Percentiles rank a stretch among this genome's conserved stretches.
Conservation (phyloP, 1,140 invertebrate genomes). For the Bombus ignitus region DNA sequence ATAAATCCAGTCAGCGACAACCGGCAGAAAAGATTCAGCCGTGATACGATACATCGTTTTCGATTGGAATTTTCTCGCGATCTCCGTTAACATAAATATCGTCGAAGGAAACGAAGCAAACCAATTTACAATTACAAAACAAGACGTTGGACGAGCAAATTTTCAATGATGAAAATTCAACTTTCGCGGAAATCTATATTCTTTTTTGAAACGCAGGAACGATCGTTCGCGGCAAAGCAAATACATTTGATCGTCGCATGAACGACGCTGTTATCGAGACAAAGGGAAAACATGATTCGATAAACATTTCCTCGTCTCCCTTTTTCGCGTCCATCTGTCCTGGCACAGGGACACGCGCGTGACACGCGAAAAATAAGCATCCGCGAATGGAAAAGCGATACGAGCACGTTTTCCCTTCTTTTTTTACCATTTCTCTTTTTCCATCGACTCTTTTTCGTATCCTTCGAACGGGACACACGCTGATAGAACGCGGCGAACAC, state of each 20-base stretch:
- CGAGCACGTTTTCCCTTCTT: not conserved
- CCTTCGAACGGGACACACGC: not conserved
- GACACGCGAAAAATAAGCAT: slow-evolving; percentile 2
- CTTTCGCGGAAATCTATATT: not conserved
- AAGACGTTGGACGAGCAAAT: no score
- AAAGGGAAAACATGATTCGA: slow-evolving; percentile 24
- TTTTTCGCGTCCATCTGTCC: not conserved
- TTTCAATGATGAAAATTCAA: not conserved
- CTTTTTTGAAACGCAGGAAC: not conserved
- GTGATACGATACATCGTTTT: no score
- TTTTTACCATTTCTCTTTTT: not conserved
- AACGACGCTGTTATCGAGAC: slow-evolving; percentile 1
- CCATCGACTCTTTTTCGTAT: not conserved
- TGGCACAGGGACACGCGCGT: not conserved
- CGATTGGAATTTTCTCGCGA: no score
- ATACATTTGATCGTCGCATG: not conserved
- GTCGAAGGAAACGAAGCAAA: not conserved
- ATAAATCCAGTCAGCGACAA: no score
- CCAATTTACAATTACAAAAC: no score
- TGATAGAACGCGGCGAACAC: slow-evolving; percentile 4
- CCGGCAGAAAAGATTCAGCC: no score
- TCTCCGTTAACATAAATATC: no score
- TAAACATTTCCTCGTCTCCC: slow-evolving; percentile 24
- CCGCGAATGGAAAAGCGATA: not conserved
- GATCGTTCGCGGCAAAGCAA: not conserved